Conservation (phyloP, 35 echinoderm and acorn worm genomes). For the Ophiothrix spiculata region DNA sequence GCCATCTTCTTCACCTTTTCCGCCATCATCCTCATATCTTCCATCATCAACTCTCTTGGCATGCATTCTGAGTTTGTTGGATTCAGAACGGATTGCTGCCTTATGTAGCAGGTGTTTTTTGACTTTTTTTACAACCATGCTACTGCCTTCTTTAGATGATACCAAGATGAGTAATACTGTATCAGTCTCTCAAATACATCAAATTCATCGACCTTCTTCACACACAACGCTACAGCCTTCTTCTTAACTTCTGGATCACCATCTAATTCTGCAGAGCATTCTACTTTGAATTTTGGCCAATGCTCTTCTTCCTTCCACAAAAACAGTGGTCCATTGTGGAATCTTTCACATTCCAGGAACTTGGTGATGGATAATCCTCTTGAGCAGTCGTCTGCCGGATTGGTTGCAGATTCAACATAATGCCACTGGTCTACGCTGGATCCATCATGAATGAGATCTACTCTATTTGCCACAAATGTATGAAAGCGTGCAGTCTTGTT, state of each 20-base stretch:
- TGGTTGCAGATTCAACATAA: constrained; percentile 21
- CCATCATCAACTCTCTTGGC: no score
- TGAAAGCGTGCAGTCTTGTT: constrained; percentile 34
- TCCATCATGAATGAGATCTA: constrained; percentile 42
- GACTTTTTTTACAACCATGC: constrained; percentile 15
- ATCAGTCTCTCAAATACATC: background rate
- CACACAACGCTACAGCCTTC: background rate
- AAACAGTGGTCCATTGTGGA: constrained; percentile 38
- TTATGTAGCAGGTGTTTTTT: background rate
- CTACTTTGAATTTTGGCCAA: background rate
- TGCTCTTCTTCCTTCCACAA: background rate
- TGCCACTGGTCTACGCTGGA: constrained; percentile 9
- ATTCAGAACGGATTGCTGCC: no score
- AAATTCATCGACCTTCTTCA: background rate
- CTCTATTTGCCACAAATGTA: constrained; percentile 50
- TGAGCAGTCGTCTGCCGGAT: constrained; percentile 39
- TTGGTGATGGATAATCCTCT: constrained; percentile 24
- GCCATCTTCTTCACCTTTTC: no score
- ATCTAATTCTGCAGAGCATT: background rate
- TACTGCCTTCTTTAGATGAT: constrained; percentile 9
- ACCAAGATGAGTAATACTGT: constrained; percentile 9
- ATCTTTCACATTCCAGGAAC: constrained; percentile 11
- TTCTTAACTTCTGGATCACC: constrained; percentile 38
- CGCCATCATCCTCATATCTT: no score
- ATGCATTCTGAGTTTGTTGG: no score